Conservation (phyloP, 1,140 invertebrate species). For the Euschistus heros region DNA sequence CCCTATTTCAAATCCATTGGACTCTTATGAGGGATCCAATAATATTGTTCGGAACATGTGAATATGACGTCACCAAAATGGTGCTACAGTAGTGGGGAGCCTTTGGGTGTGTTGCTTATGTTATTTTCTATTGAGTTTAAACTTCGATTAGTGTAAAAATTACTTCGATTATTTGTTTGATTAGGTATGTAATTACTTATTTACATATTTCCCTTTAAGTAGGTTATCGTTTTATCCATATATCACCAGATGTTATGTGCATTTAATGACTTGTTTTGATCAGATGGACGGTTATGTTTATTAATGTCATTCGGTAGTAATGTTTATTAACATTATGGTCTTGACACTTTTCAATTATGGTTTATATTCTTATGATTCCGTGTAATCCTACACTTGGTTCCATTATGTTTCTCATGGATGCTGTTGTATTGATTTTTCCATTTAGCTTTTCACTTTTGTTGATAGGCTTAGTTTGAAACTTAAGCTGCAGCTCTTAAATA, state of each 20-base stretch:
- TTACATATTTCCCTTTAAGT: background rate
- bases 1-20: too few relatives aligned
- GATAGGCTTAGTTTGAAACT: too few relatives aligned
- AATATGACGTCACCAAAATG: conserved; percentile 5
- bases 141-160: background rate
- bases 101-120: conserved; percentile 33
- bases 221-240: background rate
- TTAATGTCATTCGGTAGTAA: background rate
- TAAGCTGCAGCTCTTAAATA: too few relatives aligned
- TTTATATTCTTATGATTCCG: too few relatives aligned
- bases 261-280: conserved; percentile 1
- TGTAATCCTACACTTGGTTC: too few relatives aligned
- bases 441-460: too few relatives aligned
- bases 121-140: conserved; percentile 30
- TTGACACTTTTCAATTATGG: too few relatives aligned
- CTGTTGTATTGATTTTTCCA: too few relatives aligned
- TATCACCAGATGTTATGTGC: background rate
- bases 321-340: too few relatives aligned
- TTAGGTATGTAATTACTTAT: background rate
- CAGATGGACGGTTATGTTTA: conserved; percentile 6
- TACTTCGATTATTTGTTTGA: background rate
- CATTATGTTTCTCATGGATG: too few relatives aligned
- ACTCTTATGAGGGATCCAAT: background rate
- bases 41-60: conserved; percentile 2
- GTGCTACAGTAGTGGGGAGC: conserved; percentile 30